phyloP scores from a whole-genome alignment of 2,888 invertebrate species.

The Lysandra coridon region DNA sequence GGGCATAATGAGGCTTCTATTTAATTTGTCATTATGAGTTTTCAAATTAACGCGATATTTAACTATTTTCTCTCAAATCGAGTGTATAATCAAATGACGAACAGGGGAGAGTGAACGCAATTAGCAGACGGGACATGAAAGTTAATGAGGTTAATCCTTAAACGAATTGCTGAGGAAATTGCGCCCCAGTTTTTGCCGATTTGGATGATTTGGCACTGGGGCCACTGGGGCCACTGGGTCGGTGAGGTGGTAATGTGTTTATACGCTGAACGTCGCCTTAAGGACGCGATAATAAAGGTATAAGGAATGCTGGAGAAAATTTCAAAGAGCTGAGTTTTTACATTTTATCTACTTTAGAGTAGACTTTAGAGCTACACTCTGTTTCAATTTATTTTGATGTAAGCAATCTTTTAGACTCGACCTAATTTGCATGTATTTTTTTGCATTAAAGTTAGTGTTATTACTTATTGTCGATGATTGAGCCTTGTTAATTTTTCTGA shows the following conservation, averaged over 20 bases:
- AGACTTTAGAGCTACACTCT: too few species aligned
- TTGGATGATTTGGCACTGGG: slow-evolving; percentile 66
- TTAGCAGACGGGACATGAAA: slow-evolving; percentile 72
- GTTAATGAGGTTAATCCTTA: slow-evolving; percentile 71
- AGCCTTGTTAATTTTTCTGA: too few species aligned
- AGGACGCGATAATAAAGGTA: background rate
- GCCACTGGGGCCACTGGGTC: slow-evolving; percentile 58
- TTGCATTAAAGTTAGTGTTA: too few species aligned
- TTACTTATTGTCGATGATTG: too few species aligned
- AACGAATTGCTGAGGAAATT: slow-evolving; percentile 72
- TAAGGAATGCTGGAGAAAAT: too few species aligned
- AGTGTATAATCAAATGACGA: slow-evolving; percentile 61
- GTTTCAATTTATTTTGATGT: too few species aligned
- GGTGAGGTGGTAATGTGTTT: slow-evolving; percentile 41
- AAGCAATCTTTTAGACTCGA: too few species aligned
- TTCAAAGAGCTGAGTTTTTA: background rate
- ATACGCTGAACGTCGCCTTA: slow-evolving; percentile 30
- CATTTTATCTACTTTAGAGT: background rate
- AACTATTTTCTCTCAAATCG: slow-evolving; percentile 49
- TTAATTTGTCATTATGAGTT: background rate
- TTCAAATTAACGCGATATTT: slow-evolving; percentile 23
- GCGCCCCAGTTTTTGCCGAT: slow-evolving; percentile 63
- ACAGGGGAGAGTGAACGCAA: slow-evolving; percentile 60
- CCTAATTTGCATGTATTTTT: too few species aligned
- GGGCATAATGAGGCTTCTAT: background rate